Evolutionary conservation across 2,888 invertebrate species (phyloP), one percentile per base, ranked within the genome.

Genomic region (Antheraea assamensis): DNA sequence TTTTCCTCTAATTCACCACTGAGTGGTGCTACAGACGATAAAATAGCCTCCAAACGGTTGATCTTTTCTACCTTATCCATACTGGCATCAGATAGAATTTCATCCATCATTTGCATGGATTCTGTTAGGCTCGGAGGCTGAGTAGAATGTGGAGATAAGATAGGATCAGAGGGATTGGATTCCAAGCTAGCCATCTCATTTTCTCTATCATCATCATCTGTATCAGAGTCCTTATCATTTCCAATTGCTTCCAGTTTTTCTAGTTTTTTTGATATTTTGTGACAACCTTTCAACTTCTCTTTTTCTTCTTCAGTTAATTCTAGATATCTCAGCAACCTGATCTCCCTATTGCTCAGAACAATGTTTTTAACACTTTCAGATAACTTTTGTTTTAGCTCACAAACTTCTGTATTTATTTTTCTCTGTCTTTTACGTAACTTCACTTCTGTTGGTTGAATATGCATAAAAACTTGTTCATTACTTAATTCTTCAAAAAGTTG

Each of bases 281-380:
- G 97, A 72, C 97, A 97, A 58, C 98, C 97, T 89, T 98, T 98
- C 27, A 98, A 92, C 87, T 98, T 98, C 81, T 98, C 98, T 84
- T 98, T 98, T 86, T 98, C 98, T 78, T 98, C 98, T 82, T 98
- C 98, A 27, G 98, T 98, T 72, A 98, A 95, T 84, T 98, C 98
- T 89, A 98, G 96, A 91, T 98, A 98, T 85, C 98, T 96, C 77
- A 98, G 93, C 75, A 98, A 95, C 83, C 98, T 96, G 82, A 98
- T 98, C 93, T 98, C 98, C 80, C 98, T 95, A 89, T 98, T 98
- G 87, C 98, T 98, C 76, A 98, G 94, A 71, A 98, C 98, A 87
- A 98, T 97, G 87, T 97, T 98, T 85, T 97, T 98, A 70, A 97
- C 96, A 7, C 97, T 96, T 87, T 97, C 97, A 72, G 97, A 96